Conservation (phyloP, 2,797 vertebrate genomes). For the Phalanger gymnotis region DNA sequence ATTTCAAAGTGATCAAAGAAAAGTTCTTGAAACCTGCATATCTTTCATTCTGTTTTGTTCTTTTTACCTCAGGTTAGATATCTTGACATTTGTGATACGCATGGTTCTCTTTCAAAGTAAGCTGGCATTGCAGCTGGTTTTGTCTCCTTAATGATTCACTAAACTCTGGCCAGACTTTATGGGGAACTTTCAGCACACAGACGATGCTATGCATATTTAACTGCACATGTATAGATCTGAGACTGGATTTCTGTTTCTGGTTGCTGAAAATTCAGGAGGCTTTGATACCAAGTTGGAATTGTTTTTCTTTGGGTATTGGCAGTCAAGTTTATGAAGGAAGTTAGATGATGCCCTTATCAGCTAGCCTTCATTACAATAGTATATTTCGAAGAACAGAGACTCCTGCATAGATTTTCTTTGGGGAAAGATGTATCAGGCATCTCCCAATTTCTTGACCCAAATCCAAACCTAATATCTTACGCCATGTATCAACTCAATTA, state of each 20-base stretch:
- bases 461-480: not conserved
- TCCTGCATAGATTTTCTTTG: not conserved
- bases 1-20: not conserved
- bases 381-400: not conserved
- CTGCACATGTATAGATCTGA: not conserved
- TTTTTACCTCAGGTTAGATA: not conserved
- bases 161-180: not conserved
- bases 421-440: not conserved
- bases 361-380: not conserved
- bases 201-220: not conserved
- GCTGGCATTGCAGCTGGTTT: not conserved
- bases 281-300: not conserved
- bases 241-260: not conserved
- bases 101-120: not conserved
- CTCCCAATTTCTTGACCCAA: not conserved
- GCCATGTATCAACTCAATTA: not conserved
- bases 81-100: not conserved
- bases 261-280: not conserved
- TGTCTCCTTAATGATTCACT: not conserved
- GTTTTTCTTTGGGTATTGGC: not conserved
- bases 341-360: not conserved
- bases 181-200: not conserved
- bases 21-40: not conserved
- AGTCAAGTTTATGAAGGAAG: not conserved
- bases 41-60: not conserved